Evolutionary conservation across 2,113 vertebrate species (phyloP).

Genomic region (Pelmatolapia mariae): DNA sequence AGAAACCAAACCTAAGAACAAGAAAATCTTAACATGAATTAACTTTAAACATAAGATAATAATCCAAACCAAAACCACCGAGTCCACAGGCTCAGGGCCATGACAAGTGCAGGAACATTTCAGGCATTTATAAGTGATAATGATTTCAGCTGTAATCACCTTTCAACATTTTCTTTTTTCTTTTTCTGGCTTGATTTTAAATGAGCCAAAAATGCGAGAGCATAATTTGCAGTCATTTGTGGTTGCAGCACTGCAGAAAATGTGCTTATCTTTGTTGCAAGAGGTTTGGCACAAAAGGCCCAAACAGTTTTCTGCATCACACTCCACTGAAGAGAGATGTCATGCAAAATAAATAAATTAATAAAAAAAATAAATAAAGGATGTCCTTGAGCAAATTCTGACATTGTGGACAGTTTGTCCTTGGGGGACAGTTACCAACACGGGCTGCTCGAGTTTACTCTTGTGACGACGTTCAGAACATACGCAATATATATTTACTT

Average conservation of each 20-base stretch:
- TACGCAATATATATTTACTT: neutral
- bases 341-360: accelerated
- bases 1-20: no score
- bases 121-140: neutral
- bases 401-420: neutral
- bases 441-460: neutral
- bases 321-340: neutral
- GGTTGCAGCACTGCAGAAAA: neutral
- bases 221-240: neutral
- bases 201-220: neutral
- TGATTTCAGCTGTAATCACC: neutral
- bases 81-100: no score
- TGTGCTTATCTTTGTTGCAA: neutral
- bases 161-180: neutral
- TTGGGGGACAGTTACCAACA: neutral
- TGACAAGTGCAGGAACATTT: no score
- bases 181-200: neutral
- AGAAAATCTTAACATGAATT: no score
- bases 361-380: neutral
- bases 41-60: no score
- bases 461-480: neutral
- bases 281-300: neutral
- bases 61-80: no score
- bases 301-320: neutral
- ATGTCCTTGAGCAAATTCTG: neutral